Evolutionary conservation across 2,888 invertebrate species (phyloP).

Genomic region (Merodon equestris): DNA sequence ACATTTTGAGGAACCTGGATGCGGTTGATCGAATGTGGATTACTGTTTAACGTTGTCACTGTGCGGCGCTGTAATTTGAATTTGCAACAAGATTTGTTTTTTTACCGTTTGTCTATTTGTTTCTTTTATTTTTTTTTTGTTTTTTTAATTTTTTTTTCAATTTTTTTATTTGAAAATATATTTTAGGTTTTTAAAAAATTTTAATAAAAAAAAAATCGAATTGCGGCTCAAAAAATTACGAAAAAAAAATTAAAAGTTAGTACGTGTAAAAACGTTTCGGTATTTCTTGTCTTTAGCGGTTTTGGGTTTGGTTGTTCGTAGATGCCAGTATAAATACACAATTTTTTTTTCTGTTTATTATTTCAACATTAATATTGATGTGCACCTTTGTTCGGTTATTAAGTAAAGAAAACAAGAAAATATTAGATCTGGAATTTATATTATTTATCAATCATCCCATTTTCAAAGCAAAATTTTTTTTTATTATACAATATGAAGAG

Average conservation of each 20-base stretch:
- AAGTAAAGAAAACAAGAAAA: too few relatives aligned
- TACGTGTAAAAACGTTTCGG: too few relatives aligned
- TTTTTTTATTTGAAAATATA: conserved; percentile 66
- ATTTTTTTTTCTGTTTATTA: too few relatives aligned
- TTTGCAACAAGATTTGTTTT: conserved; percentile 69
- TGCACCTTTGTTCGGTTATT: too few relatives aligned
- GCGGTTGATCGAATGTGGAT: conserved; percentile 80
- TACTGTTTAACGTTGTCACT: conserved; percentile 80
- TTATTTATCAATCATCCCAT: too few relatives aligned
- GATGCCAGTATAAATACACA: too few relatives aligned
- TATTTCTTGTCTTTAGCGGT: background rate
- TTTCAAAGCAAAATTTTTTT: too few relatives aligned
- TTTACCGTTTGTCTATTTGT: conserved; percentile 57
- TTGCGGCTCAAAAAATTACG: background rate
- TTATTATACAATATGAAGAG: too few relatives aligned
- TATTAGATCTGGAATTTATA: too few relatives aligned
- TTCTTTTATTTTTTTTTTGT: conserved; percentile 33
- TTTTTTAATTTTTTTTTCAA: conserved; percentile 61
- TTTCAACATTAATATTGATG: too few relatives aligned
- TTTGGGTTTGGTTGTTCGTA: too few relatives aligned
- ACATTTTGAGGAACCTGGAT: conserved; percentile 80
- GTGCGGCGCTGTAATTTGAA: conserved; percentile 79
- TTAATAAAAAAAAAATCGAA: conserved; percentile 10
- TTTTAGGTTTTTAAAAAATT: background rate
- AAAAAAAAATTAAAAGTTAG: too few relatives aligned